Evolutionary conservation across 2,888 invertebrate genomes (phyloP), one percentile per base, ranked within the genome.

Genomic region (Lordiphosa fenestrarum): DNA sequence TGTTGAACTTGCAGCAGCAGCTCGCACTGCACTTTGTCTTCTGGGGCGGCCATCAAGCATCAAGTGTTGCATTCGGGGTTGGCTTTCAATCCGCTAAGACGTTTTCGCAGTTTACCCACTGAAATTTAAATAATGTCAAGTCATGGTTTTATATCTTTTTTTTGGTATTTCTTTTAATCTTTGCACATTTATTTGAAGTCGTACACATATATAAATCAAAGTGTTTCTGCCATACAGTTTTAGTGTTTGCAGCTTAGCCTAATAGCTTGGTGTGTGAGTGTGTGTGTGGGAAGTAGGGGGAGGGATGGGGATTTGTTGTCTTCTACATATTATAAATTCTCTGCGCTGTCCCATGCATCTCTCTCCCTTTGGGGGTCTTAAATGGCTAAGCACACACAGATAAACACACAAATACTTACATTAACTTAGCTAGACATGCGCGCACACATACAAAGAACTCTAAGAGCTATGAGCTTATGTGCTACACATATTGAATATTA

Each of bases 401-500:
- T 40, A 59, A 33, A 67, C 50, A 53, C 33, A 49, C 59, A 55
- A 3, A 41, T 35, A 58, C 15, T 25, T 50, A 54, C 47, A 44
- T 44, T 44, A 33, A 44, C 30, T 30, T 44, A 47, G 39, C 47
- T 47, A 40, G 41, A 59, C 46, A 47, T 23, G 49, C 44, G 60
- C 57, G 53, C 37, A 50, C 47, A 55, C 39, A 51, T 52, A 57
- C 54, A 53, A 50, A 25, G 50, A 51, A 58, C 53, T 71, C 65
- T 62, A 58, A 46, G 64, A 64, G 53, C 63, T 66, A 67, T 66
- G 53, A 57, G 48, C 53, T 53, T 67, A 68, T 58, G 39, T 51
- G 50, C 55, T 71, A 73, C 46, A 56, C 66, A 64, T 78, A 76
- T 76, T 73, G 69, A 71, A 70, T 73, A 72, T 83, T 70, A 67